Percentiles rank a stretch among this genome's conserved stretches.
phyloP scores from a whole-genome alignment of 1,140 invertebrate species.

The Aphelenchoides avenae region DNA sequence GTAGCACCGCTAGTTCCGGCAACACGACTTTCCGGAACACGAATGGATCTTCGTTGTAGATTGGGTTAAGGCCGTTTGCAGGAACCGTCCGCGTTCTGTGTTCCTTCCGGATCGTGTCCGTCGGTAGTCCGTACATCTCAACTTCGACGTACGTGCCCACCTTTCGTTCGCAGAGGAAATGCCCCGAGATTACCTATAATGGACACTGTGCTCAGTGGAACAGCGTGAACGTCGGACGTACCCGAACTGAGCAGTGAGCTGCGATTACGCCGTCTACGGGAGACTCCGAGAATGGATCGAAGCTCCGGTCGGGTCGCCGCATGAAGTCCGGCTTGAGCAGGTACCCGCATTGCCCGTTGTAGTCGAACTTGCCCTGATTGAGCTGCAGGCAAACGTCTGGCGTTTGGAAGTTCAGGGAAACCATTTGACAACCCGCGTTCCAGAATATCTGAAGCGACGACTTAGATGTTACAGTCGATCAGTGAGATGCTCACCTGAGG shows the following conservation, averaged over 20 bases:
- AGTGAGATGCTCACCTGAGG: constrained; percentile 72
- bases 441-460: constrained; percentile 73
- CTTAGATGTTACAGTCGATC: not conserved
- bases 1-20: constrained; percentile 90
- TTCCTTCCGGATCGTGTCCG: constrained; percentile 96
- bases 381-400: constrained; percentile 98
- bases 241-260: constrained; percentile 92
- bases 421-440: constrained; percentile 99
- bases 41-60: constrained; percentile 88
- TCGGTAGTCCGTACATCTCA: constrained; percentile 93
- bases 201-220: too few species aligned
- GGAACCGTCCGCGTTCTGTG: constrained; percentile 92
- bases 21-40: constrained; percentile 95
- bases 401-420: constrained; percentile 99
- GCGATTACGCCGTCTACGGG: constrained; percentile 99
- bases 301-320: constrained; percentile 86
- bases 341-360: constrained; percentile 75
- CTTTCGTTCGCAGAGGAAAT: constrained; percentile 98
- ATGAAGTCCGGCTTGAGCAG: constrained; percentile 98
- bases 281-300: constrained; percentile 97
- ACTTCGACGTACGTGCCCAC: constrained; percentile 98
- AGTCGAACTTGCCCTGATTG: constrained; percentile 99
- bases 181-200: constrained; percentile 87
- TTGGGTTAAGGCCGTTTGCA: constrained; percentile 90
- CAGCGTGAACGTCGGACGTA: constrained; percentile 58